These are phyloP conservation scores for Pipistrellus kuhlii DNA, from an alignment of 2,797 vertebrate genomes.

Conservation along the genomic window DNA sequence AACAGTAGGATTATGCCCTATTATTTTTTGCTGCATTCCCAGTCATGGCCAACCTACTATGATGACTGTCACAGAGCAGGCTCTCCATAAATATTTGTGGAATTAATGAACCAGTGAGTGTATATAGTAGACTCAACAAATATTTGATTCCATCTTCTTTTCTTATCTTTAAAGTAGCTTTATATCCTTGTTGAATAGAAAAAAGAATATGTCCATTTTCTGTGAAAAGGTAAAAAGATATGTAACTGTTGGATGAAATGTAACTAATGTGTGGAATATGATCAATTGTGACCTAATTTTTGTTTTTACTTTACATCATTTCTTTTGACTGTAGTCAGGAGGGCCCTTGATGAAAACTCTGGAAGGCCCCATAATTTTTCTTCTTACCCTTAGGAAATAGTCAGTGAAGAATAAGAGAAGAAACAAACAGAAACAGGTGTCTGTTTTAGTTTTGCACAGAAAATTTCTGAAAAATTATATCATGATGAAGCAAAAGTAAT, in stretches of 20 bases:
- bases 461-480: constrained; percentile 38
- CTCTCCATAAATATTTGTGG: neutral
- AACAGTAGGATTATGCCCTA: neutral
- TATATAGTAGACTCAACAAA: neutral
- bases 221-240: neutral
- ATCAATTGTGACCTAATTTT: neutral
- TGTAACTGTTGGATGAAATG: neutral
- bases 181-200: neutral
- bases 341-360: neutral
- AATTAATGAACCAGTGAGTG: neutral
- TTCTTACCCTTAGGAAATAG: neutral
- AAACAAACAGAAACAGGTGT: neutral
- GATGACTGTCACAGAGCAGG: neutral
- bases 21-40: neutral
- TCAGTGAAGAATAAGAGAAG: neutral
- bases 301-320: neutral
- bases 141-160: neutral
- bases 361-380: neutral
- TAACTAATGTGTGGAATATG: neutral
- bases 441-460: constrained; percentile 2
- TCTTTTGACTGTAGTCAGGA: neutral
- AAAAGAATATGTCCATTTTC: neutral
- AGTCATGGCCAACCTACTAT: neutral
- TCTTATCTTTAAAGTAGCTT: constrained; percentile 20
- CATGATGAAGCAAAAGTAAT: constrained; percentile 11